A percentile compares a stretch with the other conserved stretches of the same genome.
Conservation (phyloP, 2,113 vertebrate genomes). For the Mohoua ochrocephala region DNA sequence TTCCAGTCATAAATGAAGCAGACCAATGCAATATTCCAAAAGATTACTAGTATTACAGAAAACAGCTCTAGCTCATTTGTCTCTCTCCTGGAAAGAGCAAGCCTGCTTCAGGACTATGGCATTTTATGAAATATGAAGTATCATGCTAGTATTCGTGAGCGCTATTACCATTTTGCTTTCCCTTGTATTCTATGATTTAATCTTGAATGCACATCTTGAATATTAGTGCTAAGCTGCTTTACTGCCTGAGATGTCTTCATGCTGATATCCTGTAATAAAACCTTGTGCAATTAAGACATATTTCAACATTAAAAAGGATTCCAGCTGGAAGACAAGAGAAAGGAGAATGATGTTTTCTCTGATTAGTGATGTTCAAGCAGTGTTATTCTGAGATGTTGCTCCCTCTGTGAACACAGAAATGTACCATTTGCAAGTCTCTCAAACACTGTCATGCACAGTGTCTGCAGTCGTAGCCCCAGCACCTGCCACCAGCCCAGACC, state of each 20-base stretch:
- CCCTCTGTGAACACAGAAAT: neutral
- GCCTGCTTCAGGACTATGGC: neutral
- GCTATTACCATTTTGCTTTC: neutral
- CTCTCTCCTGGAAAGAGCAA: neutral
- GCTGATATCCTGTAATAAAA: neutral
- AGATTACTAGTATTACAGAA: slow-evolving; percentile 2
- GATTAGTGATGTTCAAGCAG: neutral
- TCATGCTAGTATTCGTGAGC: neutral
- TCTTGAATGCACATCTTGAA: neutral
- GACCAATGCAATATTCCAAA: neutral
- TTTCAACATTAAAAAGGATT: neutral
- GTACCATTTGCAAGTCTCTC: neutral
- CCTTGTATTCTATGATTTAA: neutral
- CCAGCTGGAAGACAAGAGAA: neutral
- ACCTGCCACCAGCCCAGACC: neutral
- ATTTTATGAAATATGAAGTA: neutral
- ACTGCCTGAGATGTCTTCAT: neutral
- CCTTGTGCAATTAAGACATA: neutral
- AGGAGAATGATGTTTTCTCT: neutral
- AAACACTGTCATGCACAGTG: neutral
- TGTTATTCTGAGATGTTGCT: neutral
- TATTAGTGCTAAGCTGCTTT: neutral
- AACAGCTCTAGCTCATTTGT: neutral
- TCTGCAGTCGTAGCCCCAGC: neutral
- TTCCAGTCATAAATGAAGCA: neutral